phyloP scores from a whole-genome alignment of 2,888 invertebrate genomes.

The Drosophila putrida region DNA sequence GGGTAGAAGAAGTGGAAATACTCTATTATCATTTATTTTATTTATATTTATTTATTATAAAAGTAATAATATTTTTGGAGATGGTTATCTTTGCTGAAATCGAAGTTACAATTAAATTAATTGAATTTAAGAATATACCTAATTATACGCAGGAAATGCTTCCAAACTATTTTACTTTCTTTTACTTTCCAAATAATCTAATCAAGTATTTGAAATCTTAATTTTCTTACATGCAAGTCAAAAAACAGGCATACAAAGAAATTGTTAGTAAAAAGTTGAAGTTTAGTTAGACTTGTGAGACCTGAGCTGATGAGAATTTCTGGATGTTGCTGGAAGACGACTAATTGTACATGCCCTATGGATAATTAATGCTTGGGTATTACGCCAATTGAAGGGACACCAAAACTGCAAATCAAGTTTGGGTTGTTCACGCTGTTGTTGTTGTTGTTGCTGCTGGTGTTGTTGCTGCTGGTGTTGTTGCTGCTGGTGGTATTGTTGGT shows the following conservation, averaged over 20 bases:
- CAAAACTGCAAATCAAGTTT: constrained; percentile 43
- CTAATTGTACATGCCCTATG: background rate
- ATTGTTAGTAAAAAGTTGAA: background rate
- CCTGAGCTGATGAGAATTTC: background rate
- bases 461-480: constrained; percentile 19
- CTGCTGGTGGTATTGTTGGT: constrained; percentile 18
- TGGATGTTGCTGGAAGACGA: background rate
- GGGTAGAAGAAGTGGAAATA: background rate
- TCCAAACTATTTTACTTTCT: too few species aligned
- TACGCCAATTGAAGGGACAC: constrained; percentile 23
- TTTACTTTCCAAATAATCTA: too few species aligned
- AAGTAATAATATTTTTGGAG: too few species aligned
- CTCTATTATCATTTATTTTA: too few species aligned
- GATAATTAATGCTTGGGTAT: constrained; percentile 9
- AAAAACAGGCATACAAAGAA: too few species aligned
- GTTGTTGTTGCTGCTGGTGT: constrained; percentile 20
- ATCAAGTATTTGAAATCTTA: too few species aligned
- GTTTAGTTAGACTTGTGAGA: background rate
- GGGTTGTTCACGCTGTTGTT: constrained; percentile 7
- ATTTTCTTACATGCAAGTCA: too few species aligned
- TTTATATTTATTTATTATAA: too few species aligned
- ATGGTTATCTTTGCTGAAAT: too few species aligned
- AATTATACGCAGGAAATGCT: too few species aligned
- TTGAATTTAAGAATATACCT: too few species aligned
- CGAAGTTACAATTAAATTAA: too few species aligned